Evolutionary conservation across 92 coral and sea anemone species (phyloP), one percentile per base, ranked within the genome.

Genomic region (Desmophyllum pertusum): DNA sequence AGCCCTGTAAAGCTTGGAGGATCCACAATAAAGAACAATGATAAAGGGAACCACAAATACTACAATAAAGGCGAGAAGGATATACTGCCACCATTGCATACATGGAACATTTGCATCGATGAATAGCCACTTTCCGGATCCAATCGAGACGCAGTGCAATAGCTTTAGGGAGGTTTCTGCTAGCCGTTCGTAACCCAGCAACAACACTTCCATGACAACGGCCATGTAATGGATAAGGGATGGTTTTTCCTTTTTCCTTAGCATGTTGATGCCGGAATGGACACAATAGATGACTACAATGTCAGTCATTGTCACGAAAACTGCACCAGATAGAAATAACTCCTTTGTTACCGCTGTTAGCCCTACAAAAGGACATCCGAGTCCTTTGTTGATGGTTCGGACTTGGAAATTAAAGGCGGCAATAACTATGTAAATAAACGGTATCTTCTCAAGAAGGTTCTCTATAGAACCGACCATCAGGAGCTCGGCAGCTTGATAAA

Each of bases 331-430:
- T 21, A 86, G 72, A 71, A 93, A 69, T 38, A 95, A 38, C 63
- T 91, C 86, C 80, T 95, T 95, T 21, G 98, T 93, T n/a, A 88
- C 93, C n/a, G 93, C 89, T 59, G 91, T 91, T 4, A 91, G 91
- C 37, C 98, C 98, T 4, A 89, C 63, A 59, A 93, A 93, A 6
- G 98, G 98, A 63, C 98, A 95, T 1, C 88, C 75, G n/a, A 81
- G 55, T 2, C 87, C 80, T 17, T 42, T 62, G 35, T 70, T 52
- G 18, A 87, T 29, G 51, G 87, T 43, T 1, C 87, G 73, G 48
- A 80, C 48, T 55, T 95, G 89, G 69, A 95, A 93, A 65, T 91
- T 93, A 38, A 95, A 95, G 17, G 84, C 69, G 19, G 92, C 92
- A 2, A 89, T 33, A 30, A 93, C 81, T 38, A 91, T 84, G 50